Evolutionary conservation across 2,113 vertebrate species (phyloP).

Genomic region (Limnothrissa miodon): DNA sequence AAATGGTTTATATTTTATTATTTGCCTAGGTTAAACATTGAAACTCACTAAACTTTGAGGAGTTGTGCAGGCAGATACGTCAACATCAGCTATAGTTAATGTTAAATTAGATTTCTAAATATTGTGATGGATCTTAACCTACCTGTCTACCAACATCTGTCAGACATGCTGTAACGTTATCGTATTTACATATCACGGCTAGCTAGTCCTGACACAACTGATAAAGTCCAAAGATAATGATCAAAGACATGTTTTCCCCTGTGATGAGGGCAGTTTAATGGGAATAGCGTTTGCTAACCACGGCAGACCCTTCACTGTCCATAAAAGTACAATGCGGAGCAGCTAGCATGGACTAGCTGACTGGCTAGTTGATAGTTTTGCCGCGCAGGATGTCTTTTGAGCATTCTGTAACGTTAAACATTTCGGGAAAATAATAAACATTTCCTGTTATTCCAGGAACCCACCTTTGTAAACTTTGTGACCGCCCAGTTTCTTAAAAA

Average conservation of each 20-base stretch:
- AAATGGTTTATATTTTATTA: neutral
- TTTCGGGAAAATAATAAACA: too few relatives aligned
- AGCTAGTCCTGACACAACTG: neutral
- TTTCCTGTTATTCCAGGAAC: neutral
- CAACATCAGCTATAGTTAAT: neutral
- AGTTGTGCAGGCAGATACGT: neutral
- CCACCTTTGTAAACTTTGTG: neutral
- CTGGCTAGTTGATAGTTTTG: neutral
- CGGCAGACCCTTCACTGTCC: neutral
- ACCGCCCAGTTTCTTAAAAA: neutral
- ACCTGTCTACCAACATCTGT: neutral
- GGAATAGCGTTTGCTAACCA: neutral
- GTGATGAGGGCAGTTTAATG: neutral
- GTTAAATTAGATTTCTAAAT: neutral
- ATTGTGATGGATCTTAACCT: neutral
- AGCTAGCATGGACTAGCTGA: conserved; percentile 16
- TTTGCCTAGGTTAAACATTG: neutral
- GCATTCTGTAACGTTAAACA: neutral
- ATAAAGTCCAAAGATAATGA: neutral
- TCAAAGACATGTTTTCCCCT: neutral
- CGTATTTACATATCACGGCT: neutral
- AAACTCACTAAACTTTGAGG: neutral
- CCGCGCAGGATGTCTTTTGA: conserved; percentile 9
- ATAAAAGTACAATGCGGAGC: conserved; percentile 14
- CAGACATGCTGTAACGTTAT: neutral